phyloP scores from a whole-genome alignment of 2,113 vertebrate genomes.

The Thymallus thymallus region DNA sequence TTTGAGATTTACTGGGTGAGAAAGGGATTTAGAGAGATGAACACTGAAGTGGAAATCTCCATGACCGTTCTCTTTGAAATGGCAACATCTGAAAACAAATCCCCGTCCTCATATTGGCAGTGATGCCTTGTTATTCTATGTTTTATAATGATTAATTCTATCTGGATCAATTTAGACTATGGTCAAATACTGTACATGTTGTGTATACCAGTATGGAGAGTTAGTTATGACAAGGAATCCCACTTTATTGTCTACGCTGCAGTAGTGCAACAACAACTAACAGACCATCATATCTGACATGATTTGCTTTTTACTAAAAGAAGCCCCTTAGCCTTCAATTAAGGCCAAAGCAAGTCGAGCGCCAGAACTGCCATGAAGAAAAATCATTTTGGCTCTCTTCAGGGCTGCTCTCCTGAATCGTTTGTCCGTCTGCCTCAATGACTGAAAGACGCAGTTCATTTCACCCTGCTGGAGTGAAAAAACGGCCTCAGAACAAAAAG shows the following conservation, averaged over 20 bases:
- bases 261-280: background rate
- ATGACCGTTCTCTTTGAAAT: conserved; percentile 10
- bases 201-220: no score
- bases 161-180: conserved; percentile 13
- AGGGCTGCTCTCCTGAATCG: background rate
- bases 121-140: conserved; percentile 2
- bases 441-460: conserved; percentile 40
- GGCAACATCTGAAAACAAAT: conserved; percentile 34
- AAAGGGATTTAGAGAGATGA: background rate
- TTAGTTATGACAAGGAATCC: no score
- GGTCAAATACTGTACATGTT: no score
- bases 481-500: background rate
- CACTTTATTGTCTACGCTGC: background rate
- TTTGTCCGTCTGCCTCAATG: background rate
- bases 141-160: conserved; percentile 18
- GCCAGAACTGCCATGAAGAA: conserved; percentile 3
- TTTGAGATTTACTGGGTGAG: background rate
- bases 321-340: background rate
- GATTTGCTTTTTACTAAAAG: conserved; percentile 14
- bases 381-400: background rate
- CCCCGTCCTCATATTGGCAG: conserved; percentile 17
- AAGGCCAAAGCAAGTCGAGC: background rate
- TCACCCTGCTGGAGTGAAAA: conserved; percentile 36
- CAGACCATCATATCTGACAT: background rate
- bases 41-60: conserved; percentile 16